Conservation (phyloP, 23 tunicate species). For the Styela clava region DNA sequence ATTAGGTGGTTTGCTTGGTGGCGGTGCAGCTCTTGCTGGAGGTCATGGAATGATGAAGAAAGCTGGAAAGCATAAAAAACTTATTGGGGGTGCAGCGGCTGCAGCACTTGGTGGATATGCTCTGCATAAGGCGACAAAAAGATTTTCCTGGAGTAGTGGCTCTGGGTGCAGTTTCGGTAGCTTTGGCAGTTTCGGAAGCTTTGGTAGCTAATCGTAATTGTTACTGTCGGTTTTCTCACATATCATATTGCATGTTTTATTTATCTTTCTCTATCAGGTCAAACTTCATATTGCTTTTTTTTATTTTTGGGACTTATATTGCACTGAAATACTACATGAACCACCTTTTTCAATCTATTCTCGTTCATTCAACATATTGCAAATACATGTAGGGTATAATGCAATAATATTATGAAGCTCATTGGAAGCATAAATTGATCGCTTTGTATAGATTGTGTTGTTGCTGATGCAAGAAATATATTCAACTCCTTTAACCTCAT, state of each 20-base stretch:
- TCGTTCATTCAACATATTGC: no score
- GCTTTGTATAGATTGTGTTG: no score
- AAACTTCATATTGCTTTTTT: no score
- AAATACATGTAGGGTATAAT: no score
- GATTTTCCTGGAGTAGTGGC: conserved; percentile 67
- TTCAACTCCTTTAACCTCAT: no score
- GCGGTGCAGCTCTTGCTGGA: conserved; percentile 39
- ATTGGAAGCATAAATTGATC: no score
- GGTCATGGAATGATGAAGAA: conserved; percentile 42
- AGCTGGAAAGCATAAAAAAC: conserved; percentile 52
- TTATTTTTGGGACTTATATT: no score
- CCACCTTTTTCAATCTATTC: no score
- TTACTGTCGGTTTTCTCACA: background rate
- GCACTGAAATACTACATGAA: no score
- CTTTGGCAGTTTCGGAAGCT: conserved; percentile 57
- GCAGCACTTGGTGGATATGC: conserved; percentile 71
- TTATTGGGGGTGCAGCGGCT: conserved; percentile 69
- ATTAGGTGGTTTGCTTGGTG: conserved; percentile 22
- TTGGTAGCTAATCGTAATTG: conserved; percentile 44
- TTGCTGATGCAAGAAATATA: no score
- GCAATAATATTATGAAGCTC: no score
- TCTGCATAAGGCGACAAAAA: conserved; percentile 31
- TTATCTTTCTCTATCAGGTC: background rate
- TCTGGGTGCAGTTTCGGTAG: conserved; percentile 51
- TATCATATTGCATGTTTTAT: background rate